A percentile compares a stretch with the other conserved stretches of the same genome.
phyloP scores from a whole-genome alignment of 2,888 invertebrate genomes.

The Mythimna impura region DNA sequence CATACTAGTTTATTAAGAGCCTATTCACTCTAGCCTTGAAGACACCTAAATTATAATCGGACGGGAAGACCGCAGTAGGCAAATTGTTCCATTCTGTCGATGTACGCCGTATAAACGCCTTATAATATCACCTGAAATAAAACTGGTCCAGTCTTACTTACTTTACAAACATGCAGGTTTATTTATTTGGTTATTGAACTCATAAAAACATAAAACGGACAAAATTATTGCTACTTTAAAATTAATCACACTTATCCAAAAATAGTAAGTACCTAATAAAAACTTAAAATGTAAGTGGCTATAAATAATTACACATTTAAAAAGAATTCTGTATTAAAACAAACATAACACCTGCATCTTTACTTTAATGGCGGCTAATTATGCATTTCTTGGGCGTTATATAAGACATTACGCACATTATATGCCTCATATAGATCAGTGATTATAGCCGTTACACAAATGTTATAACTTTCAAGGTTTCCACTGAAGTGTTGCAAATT shows the following conservation, averaged over 20 bases:
- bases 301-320: constrained; percentile 9
- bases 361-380: background rate
- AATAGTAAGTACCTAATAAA: background rate
- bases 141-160: too few relatives aligned
- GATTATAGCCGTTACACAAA: constrained; percentile 11
- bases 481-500: background rate
- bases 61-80: too few relatives aligned
- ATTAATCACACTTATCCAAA: background rate
- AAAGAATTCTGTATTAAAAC: background rate
- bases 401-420: constrained; percentile 4
- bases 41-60: too few relatives aligned
- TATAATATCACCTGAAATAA: too few relatives aligned
- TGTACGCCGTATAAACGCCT: too few relatives aligned
- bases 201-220: too few relatives aligned
- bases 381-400: constrained; percentile 8
- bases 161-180: too few relatives aligned
- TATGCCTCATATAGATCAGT: constrained; percentile 5
- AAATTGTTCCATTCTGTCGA: too few relatives aligned
- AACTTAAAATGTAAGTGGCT: constrained; percentile 2
- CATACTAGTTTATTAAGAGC: too few relatives aligned
- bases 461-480: constrained; percentile 6
- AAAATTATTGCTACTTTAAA: background rate
- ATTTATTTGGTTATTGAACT: too few relatives aligned
- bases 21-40: too few relatives aligned
- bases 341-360: constrained; percentile 21